Evolutionary conservation across 2,797 vertebrate genomes (phyloP).

Genomic region (Psittacula derbiana): DNA sequence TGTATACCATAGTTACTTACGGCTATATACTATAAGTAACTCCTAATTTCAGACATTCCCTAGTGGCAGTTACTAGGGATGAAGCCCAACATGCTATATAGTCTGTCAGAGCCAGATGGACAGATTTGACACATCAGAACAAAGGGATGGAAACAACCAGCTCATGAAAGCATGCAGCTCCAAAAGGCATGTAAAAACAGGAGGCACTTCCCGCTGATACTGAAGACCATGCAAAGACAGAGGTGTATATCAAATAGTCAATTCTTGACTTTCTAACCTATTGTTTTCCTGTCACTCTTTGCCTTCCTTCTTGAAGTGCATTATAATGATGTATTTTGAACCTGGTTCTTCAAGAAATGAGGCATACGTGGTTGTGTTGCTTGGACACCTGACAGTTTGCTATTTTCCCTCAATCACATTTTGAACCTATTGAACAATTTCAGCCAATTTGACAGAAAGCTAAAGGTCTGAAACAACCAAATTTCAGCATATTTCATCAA

Average conservation of each 20-base stretch:
- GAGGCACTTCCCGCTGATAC: neutral
- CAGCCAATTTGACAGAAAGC: conserved; percentile 16
- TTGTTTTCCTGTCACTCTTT: neutral
- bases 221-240: neutral
- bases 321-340: conserved; percentile 26
- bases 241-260: neutral
- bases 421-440: conserved; percentile 30
- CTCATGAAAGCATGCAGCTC: neutral
- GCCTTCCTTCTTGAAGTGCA: neutral
- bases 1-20: neutral
- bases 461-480: neutral
- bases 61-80: neutral
- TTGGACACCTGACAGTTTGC: conserved; percentile 26
- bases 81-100: accelerated
- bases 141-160: neutral
- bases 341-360: conserved; percentile 28
- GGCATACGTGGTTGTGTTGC: neutral
- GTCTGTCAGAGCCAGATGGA: neutral
- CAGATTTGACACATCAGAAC: accelerated
- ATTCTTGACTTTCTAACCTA: neutral
- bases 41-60: neutral
- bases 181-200: neutral
- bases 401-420: conserved; percentile 19
- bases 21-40: neutral
- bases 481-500: neutral